Percentiles rank a stretch among this genome's conserved stretches.
phyloP scores from a whole-genome alignment of 2,888 invertebrate genomes.

The Oscheius myriophilus region DNA sequence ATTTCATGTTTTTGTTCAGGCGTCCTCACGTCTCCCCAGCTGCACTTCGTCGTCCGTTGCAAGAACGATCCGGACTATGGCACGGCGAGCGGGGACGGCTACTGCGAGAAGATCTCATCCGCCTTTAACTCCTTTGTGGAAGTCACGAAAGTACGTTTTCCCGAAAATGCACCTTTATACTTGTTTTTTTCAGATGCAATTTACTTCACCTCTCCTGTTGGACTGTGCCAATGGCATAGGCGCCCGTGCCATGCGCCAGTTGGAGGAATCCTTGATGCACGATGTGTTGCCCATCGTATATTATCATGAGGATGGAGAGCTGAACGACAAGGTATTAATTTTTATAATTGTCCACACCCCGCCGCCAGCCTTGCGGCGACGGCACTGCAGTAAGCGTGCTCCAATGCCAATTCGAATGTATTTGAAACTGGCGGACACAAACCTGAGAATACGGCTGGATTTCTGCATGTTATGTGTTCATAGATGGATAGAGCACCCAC shows the following conservation, averaged over 20 bases:
- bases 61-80: conserved; percentile 83
- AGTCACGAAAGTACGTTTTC: conserved; percentile 15
- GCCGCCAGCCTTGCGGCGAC: no score
- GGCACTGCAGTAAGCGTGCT: no score
- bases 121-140: conserved; percentile 77
- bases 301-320: conserved; percentile 80
- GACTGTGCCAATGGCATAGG: conserved; percentile 99
- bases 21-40: conserved; percentile 91
- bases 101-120: conserved; percentile 83
- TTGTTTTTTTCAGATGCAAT: conserved; percentile 6
- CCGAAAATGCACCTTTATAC: no score
- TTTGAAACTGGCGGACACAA: no score
- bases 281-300: conserved; percentile 71
- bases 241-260: conserved; percentile 75
- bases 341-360: no score
- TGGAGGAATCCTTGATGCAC: conserved; percentile 31
- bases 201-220: conserved; percentile 72
- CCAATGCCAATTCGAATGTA: no score
- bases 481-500: no score
- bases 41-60: conserved; percentile 91
- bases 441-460: no score
- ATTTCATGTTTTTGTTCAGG: conserved; percentile 63
- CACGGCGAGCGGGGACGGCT: conserved; percentile 82
- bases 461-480: no score
- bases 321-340: conserved; percentile 74